Conservation (phyloP, 2,888 invertebrate genomes). For the Trileptium ribeirensis region DNA sequence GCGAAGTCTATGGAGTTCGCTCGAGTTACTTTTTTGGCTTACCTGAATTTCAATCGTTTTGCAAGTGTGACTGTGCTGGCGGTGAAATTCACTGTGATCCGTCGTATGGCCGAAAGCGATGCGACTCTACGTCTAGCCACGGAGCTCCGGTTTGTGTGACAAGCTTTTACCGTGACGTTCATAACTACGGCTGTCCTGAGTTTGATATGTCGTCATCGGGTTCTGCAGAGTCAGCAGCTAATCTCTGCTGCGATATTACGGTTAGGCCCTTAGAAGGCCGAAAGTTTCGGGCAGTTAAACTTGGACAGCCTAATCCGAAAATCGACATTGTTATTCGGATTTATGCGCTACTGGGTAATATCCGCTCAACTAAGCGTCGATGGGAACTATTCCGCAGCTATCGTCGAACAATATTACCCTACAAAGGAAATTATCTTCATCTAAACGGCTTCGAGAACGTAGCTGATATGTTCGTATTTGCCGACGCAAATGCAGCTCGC, state of each 20-base stretch:
- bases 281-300: not conserved
- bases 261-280: not conserved
- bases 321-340: not conserved
- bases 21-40: not conserved
- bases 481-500: slow-evolving; percentile 13
- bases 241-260: slow-evolving; percentile 11
- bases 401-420: slow-evolving; percentile 1
- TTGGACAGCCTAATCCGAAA: not conserved
- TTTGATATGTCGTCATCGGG: too few relatives aligned
- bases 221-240: not conserved
- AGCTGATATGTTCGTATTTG: slow-evolving; percentile 9
- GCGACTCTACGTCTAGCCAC: too few relatives aligned
- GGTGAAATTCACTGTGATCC: not conserved
- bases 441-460: slow-evolving; percentile 11
- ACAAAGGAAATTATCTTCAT: slow-evolving; percentile 18
- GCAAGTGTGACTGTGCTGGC: not conserved
- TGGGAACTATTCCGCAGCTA: slow-evolving; percentile 12
- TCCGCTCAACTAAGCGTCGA: too few relatives aligned
- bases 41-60: slow-evolving; percentile 8
- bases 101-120: not conserved
- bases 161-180: not conserved
- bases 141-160: slow-evolving; percentile 2
- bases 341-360: not conserved
- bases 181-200: not conserved
- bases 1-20: not conserved